Conservation (phyloP, 2,888 invertebrate species). For the Oscheius onirici region DNA sequence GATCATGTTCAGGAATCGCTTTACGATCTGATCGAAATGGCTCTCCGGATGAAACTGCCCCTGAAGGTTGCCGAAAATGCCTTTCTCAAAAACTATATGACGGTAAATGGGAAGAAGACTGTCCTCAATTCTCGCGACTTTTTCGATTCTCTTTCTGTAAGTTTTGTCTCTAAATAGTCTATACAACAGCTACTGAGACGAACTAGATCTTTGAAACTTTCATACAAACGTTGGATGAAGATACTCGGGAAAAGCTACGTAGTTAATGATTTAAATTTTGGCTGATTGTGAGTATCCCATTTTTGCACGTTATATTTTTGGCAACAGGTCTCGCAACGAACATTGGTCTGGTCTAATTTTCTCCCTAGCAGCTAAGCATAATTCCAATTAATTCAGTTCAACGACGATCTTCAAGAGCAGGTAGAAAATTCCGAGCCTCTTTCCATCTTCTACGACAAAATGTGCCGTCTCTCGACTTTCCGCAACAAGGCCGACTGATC, state of each 20-base stretch:
- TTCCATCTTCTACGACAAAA: conserved; percentile 13
- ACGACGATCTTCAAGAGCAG: background rate
- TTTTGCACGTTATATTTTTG: no score
- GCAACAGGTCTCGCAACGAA: no score
- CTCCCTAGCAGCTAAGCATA: no score
- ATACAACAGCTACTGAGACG: no score
- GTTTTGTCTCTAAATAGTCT: background rate
- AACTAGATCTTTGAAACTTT: no score
- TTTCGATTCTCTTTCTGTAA: conserved; percentile 12
- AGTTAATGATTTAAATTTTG: no score
- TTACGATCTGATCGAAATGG: conserved; percentile 15
- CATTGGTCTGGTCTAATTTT: no score
- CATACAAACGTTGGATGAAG: no score
- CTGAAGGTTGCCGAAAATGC: conserved; percentile 10
- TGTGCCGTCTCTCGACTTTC: background rate
- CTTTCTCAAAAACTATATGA: conserved; percentile 12
- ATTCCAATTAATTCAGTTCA: background rate
- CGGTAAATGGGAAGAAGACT: background rate
- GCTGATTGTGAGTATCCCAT: no score
- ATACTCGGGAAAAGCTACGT: no score
- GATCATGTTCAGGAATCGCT: background rate
- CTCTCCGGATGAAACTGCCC: conserved; percentile 1
- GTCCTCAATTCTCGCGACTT: conserved; percentile 6
- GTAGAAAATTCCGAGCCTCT: conserved; percentile 1
- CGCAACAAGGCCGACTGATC: background rate